Base-by-base conservation (phyloP, 2,888 invertebrate species). In the Melangyna quadrimaculata region DNA sequence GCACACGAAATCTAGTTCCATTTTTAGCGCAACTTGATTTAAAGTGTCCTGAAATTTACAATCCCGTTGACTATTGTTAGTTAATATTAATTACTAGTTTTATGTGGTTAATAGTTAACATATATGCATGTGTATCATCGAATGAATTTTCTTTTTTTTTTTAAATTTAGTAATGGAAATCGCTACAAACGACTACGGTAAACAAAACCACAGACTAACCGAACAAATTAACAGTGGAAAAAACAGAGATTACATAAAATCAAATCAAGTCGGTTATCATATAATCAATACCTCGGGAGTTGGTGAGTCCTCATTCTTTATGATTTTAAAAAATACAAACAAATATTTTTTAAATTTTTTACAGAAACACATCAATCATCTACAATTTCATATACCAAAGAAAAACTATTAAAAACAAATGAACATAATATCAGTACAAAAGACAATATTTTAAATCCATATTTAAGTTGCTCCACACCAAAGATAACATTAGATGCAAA, bases 61-160 rank as follows among this genome's bases (percentile, higher is more conserved):
- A 98, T 93, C 97, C 98, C 48, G 96, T 97, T 17, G 98, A 98
- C 92, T 98, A 95, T 92, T 94, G 97, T 97, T 92, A 95, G 95
- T 59, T 48, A 6, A 19, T 22, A 22, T 37, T 14, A n/a, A 40
- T 40, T n/a, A 6, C 14, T 35, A n/a, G 14, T 40, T 40, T 37
- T 14, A 37, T 37, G 1, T 35, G n/a, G n/a, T n/a, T n/a, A n/a
- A n/a, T n/a, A n/a, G n/a, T n/a, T n/a, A n/a, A n/a, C n/a, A n/a
- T n/a, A n/a, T n/a, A n/a, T 12, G 2, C 10, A 9, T 19, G 10
- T n/a, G 3, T 45, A 3, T 19, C 10, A 17, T 8, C 43, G 19
- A 19, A 19, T 45, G 17, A 14, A 45, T 9, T 14, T 2, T 27
- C 48, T 24, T 27, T 17, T 65, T 19, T 78, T 53, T 24, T 63